A percentile compares a stretch with the other conserved stretches of the same genome.
These are phyloP conservation scores for Physeter macrocephalus DNA, from an alignment of 2,113 vertebrate species.

Conservation along the genomic window DNA sequence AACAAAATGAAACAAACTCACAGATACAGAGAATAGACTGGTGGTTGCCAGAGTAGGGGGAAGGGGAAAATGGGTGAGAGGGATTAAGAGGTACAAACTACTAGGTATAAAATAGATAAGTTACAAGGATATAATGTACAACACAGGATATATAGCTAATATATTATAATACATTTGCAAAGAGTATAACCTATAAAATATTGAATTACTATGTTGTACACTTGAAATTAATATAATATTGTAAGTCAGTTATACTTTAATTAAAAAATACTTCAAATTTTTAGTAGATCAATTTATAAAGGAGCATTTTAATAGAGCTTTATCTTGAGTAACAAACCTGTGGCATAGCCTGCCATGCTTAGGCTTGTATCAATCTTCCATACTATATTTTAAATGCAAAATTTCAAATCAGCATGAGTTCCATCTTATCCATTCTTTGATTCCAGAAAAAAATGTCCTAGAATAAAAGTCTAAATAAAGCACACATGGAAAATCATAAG, in stretches of 20 bases:
- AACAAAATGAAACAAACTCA: background rate
- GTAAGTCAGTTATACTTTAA: background rate
- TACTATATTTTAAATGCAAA: background rate
- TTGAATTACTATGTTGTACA: background rate
- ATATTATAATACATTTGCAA: background rate
- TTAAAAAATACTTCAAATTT: background rate
- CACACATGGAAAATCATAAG: background rate
- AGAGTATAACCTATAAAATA: background rate
- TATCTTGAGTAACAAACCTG: background rate
- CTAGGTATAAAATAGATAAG: background rate
- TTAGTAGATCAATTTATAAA: background rate
- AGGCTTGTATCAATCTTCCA: background rate
- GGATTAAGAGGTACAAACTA: background rate
- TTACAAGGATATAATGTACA: background rate
- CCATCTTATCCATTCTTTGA: background rate
- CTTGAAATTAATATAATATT: background rate
- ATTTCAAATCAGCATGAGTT: background rate
- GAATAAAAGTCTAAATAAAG: background rate
- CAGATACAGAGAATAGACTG: background rate
- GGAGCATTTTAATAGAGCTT: background rate
- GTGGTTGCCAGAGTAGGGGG: background rate
- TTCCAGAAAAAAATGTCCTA: background rate
- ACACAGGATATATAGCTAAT: background rate
- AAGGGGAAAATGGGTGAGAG: background rate
- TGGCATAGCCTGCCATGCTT: background rate